phyloP scores from a whole-genome alignment of 1,140 invertebrate genomes.

The Lucilia cuprina region DNA sequence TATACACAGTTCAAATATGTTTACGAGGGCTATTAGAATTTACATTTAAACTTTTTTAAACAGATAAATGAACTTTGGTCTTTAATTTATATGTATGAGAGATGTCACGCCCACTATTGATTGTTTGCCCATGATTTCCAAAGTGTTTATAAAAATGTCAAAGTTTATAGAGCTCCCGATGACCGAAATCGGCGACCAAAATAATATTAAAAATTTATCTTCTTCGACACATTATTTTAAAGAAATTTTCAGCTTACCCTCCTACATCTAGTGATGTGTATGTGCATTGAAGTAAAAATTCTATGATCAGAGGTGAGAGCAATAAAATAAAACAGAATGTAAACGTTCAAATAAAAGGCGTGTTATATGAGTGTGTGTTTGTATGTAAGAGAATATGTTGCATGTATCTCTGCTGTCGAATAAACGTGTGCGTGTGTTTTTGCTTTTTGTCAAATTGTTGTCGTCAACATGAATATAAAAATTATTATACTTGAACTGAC shows the following conservation, averaged over 20 bases:
- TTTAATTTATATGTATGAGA: too few relatives aligned
- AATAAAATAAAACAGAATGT: background rate
- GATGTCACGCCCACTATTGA: too few relatives aligned
- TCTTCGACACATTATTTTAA: background rate
- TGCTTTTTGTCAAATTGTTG: background rate
- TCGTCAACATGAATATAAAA: conserved; percentile 11
- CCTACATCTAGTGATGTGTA: background rate
- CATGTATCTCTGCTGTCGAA: too few relatives aligned
- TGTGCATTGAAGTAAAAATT: background rate
- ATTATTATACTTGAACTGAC: background rate
- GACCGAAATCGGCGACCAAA: too few relatives aligned
- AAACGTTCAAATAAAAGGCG: background rate
- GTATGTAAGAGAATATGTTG: too few relatives aligned
- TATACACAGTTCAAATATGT: background rate
- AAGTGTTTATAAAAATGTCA: too few relatives aligned
- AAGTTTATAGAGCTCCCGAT: too few relatives aligned
- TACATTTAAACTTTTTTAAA: too few relatives aligned
- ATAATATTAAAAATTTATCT: too few relatives aligned
- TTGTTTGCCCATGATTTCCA: too few relatives aligned
- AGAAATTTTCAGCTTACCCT: background rate
- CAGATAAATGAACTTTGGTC: too few relatives aligned
- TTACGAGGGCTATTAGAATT: background rate
- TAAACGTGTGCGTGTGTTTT: background rate
- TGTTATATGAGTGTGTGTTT: background rate
- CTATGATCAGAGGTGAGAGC: background rate